Conservation (phyloP, 2,888 invertebrate genomes). For the Meghimatium bilineatum region DNA sequence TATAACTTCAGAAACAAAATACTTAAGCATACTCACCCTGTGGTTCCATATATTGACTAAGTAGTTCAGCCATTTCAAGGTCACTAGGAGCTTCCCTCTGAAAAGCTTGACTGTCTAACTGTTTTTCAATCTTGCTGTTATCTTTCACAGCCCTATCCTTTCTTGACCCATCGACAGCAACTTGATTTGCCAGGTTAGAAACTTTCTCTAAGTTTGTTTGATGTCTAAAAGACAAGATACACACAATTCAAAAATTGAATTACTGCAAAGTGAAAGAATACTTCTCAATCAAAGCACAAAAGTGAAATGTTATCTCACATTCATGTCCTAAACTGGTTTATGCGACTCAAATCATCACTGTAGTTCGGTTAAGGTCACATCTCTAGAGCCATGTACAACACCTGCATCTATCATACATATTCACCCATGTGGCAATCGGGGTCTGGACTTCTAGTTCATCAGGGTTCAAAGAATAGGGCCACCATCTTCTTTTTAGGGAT, state of each 20-base stretch:
- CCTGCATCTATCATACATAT: no score
- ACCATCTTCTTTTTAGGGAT: no score
- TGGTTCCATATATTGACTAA: conserved; percentile 47
- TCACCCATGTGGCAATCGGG: no score
- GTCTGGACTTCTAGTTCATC: no score
- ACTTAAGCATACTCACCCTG: conserved; percentile 2
- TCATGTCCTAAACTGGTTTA: no score
- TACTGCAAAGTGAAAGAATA: neutral
- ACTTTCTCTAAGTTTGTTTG: neutral
- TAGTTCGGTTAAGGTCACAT: no score
- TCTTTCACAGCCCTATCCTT: conserved; percentile 30
- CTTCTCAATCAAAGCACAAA: no score
- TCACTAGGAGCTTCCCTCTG: conserved; percentile 37
- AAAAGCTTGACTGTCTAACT: conserved; percentile 15
- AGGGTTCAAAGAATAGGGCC: no score
- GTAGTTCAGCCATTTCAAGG: conserved; percentile 47
- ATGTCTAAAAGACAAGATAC: neutral
- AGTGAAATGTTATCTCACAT: no score
- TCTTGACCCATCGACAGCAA: neutral
- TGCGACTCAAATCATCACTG: no score
- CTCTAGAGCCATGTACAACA: no score
- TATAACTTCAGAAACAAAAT: no score
- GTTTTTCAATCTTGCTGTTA: neutral
- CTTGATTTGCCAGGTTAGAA: neutral
- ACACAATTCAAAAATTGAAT: neutral